Base-by-base conservation (phyloP, 2,888 invertebrate species). In the Heliconius ethilla region DNA sequence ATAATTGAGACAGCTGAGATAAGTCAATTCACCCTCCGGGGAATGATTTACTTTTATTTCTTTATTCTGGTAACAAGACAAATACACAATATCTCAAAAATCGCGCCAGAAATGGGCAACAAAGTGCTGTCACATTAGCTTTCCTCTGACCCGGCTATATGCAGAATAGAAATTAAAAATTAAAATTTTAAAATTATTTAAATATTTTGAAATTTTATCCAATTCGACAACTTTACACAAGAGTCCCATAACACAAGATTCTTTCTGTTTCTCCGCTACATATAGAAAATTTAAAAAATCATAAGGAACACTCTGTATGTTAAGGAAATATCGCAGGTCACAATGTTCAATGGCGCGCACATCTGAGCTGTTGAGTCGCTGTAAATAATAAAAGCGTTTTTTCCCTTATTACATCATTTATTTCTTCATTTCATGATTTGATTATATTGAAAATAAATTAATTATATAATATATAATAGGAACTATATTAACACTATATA, bases 371-470 rank as follows among this genome's bases (percentile, higher is more conserved):
- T 74, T 78, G 81, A 80, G 80, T 29, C 84, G 86, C 85, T 89
- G 88, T 91, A 89, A 91, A 91, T 90, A 91, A 90, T 91, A 90
- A 90, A 84, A 86, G 75, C 84, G 83, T 85, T 81, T 87, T 85
- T 85, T 86, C 85, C 85, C 85, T 85, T 86, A 86, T 85, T 86
- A 83, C 82, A 82, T 85, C 85, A 86, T 86, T 85, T 84, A 86
- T 78, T 77, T 75, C 76, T 33, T 27, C 18, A 7, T 40, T 25
- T 33, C 25, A 40, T 69, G 5, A 63, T 59, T 69, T 40, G 29
- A 63, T 40, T n/a, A 33, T 75, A 75, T 33, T n/a, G 11, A n/a
- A 70, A 70, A 45, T 55, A 65, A 76, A 72, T 33, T 66, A 66
- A 10, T 27, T 0, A 0, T 0, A 37, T 37, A 37, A 37, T 37